A percentile compares a stretch with the other conserved stretches of the same genome.
Evolutionary conservation across 2,888 invertebrate genomes (phyloP).

Genomic region (Drosophila borborema): DNA sequence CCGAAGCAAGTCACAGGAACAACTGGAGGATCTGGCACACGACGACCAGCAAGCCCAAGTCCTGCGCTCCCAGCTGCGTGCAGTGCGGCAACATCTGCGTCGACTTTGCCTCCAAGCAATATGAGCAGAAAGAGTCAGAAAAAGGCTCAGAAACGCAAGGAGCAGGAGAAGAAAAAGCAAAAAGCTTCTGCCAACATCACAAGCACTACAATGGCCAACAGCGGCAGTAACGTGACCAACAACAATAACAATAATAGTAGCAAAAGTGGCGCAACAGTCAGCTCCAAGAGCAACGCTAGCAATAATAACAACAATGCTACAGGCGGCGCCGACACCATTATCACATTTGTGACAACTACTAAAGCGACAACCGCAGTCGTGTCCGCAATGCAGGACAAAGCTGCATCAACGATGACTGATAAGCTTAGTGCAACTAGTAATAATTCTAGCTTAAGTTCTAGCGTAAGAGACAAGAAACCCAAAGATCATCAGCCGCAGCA

Average conservation of each 20-base stretch:
- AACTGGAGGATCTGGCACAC: slow-evolving; percentile 2
- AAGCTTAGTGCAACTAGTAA: slow-evolving; percentile 79
- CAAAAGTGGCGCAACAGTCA: slow-evolving; percentile 19
- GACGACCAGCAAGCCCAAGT: background rate
- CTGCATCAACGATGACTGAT: slow-evolving; percentile 76
- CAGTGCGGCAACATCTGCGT: slow-evolving; percentile 20
- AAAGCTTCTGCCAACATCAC: slow-evolving; percentile 39
- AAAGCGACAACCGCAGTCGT: slow-evolving; percentile 50
- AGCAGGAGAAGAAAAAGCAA: slow-evolving; percentile 77
- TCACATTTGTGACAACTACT: slow-evolving; percentile 53
- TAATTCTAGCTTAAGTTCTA: slow-evolving; percentile 77
- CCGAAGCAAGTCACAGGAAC: slow-evolving; percentile 11
- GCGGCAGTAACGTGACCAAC: slow-evolving; percentile 38
- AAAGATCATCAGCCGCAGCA: slow-evolving; percentile 40
- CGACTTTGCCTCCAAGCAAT: slow-evolving; percentile 28
- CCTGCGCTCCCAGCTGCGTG: slow-evolving; percentile 13
- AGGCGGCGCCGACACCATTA: slow-evolving; percentile 33
- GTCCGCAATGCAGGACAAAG: slow-evolving; percentile 43
- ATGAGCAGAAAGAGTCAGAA: slow-evolving; percentile 61
- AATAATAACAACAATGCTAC: slow-evolving; percentile 13
- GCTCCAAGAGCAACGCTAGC: slow-evolving; percentile 34
- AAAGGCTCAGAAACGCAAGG: slow-evolving; percentile 76
- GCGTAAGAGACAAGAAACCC: slow-evolving; percentile 68
- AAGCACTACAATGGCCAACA: slow-evolving; percentile 21
- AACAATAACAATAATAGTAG: slow-evolving; percentile 40